phyloP scores from a whole-genome alignment of 2,113 vertebrate genomes.

The Xiphorhynchus elegans region DNA sequence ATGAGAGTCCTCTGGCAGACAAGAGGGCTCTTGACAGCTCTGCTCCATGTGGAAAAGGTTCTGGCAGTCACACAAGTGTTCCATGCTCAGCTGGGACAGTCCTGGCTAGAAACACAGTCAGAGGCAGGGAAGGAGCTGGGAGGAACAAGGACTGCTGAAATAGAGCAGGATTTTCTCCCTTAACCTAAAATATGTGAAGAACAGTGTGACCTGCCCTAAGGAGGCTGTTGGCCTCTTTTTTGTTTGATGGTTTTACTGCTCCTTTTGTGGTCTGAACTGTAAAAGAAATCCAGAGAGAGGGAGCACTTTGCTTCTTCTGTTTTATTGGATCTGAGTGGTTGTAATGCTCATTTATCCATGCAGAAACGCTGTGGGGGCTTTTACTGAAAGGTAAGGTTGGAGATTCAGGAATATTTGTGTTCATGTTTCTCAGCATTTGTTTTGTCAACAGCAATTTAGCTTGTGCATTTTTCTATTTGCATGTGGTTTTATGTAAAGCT shows the following conservation, averaged over 20 bases:
- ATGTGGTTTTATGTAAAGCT: background rate
- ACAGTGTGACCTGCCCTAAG: background rate
- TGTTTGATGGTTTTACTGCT: background rate
- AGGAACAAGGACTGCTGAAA: background rate
- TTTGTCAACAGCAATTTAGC: background rate
- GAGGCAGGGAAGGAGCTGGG: background rate
- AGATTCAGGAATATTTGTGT: background rate
- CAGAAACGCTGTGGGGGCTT: background rate
- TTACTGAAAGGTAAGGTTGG: background rate
- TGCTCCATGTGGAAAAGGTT: rapidly evolving
- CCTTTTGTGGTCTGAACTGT: background rate
- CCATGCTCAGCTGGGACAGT: rapidly evolving
- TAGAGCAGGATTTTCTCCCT: background rate
- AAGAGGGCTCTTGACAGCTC: background rate
- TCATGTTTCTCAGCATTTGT: background rate
- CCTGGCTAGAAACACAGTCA: background rate
- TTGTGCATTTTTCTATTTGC: background rate
- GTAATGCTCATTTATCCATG: background rate
- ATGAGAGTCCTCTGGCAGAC: background rate
- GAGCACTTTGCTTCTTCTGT: background rate
- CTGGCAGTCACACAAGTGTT: background rate
- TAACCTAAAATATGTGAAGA: background rate
- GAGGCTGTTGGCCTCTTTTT: conserved; percentile 22
- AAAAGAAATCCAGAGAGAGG: background rate
- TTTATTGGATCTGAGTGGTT: background rate